Conservation (phyloP, 2,888 invertebrate genomes). For the Pelosia muscerda region DNA sequence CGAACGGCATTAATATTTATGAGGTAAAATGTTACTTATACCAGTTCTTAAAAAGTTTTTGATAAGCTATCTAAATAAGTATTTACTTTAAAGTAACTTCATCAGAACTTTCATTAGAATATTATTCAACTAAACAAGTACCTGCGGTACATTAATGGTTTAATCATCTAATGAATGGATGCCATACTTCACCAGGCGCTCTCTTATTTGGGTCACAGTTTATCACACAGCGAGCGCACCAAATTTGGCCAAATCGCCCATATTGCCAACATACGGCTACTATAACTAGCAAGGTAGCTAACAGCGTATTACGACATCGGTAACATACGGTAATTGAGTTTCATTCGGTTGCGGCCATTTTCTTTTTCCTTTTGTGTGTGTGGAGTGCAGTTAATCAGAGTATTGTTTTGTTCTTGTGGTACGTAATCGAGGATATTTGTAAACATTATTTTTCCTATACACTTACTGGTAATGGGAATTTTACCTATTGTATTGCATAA, state of each 20-base stretch:
- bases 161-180: conserved; percentile 22
- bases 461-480: background rate
- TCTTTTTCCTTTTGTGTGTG: conserved; percentile 36
- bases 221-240: conserved; percentile 40
- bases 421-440: conserved; percentile 20
- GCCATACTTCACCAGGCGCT: conserved; percentile 28
- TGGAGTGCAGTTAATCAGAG: conserved; percentile 26
- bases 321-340: conserved; percentile 47
- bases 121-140: conserved; percentile 16
- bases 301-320: conserved; percentile 39
- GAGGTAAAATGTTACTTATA: background rate
- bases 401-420: conserved; percentile 18
- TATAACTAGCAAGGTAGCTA: conserved; percentile 44
- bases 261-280: conserved; percentile 45
- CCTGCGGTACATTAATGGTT: conserved; percentile 19
- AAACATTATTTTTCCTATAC: conserved; percentile 18
- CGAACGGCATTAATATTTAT: conserved; percentile 11
- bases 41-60: background rate
- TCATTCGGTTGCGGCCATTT: conserved; percentile 28
- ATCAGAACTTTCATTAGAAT: conserved; percentile 15
- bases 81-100: conserved; percentile 1
- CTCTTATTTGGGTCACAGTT: conserved; percentile 43
- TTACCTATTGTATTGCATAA: no score
- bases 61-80: background rate
- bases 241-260: conserved; percentile 44